These are phyloP conservation scores for Tachina lurida DNA, from an alignment of 2,888 invertebrate genomes.

Conservation along the genomic window DNA sequence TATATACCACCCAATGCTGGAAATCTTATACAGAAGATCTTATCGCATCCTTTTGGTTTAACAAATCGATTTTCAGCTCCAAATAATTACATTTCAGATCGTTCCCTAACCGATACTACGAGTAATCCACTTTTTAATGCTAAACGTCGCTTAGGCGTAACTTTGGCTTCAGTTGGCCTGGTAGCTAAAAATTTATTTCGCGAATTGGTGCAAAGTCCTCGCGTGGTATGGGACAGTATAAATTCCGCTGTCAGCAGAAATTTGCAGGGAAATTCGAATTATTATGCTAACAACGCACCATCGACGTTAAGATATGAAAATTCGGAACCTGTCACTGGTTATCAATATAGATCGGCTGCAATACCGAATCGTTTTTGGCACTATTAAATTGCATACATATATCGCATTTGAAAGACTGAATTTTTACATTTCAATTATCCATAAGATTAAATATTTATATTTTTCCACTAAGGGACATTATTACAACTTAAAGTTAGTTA, in stretches of 20 bases:
- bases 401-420: slow-evolving; percentile 50
- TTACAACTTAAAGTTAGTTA: too few relatives aligned
- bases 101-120: slow-evolving; percentile 35
- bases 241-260: slow-evolving; percentile 75
- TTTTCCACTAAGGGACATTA: too few relatives aligned
- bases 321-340: neutral
- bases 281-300: slow-evolving; percentile 53
- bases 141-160: slow-evolving; percentile 79
- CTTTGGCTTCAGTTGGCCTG: slow-evolving; percentile 81
- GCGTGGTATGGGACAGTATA: slow-evolving; percentile 76
- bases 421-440: slow-evolving; percentile 2
- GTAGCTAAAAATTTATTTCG: slow-evolving; percentile 80
- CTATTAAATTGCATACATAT: slow-evolving; percentile 28
- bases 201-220: slow-evolving; percentile 78
- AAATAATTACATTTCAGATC: slow-evolving; percentile 49
- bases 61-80: slow-evolving; percentile 22
- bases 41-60: slow-evolving; percentile 75
- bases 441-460: slow-evolving; percentile 4
- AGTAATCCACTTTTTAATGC: slow-evolving; percentile 63
- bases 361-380: slow-evolving; percentile 67
- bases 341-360: slow-evolving; percentile 52
- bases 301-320: slow-evolving; percentile 32
- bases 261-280: slow-evolving; percentile 68
- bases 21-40: slow-evolving; percentile 78
- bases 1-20: slow-evolving; percentile 80